Base-by-base conservation (phyloP, 2,113 vertebrate genomes). In the Ammospiza caudacuta region DNA sequence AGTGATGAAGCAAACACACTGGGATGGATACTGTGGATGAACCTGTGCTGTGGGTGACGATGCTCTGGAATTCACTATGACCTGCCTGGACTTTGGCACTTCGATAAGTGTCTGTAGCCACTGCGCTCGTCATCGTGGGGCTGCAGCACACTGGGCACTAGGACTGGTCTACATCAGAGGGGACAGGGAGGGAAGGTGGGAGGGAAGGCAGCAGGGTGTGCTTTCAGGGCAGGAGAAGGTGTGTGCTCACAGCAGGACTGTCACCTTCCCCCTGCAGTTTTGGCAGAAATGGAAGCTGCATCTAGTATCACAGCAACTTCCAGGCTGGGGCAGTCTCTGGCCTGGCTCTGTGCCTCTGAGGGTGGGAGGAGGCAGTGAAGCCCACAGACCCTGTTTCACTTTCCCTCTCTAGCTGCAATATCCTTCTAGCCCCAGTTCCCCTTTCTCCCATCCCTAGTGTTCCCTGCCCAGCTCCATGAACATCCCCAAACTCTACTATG, bases 401-500 rank as follows among this genome's bases (percentile, higher is more conserved):
- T 83, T n/a, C 11, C 9, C 17, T 79, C 35, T 89, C 41, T n/a
- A 37, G 15, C 39, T 27, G 20, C 47, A 73, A 64, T 52, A 68
- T 43, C 28, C 64, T 63, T 75, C 39, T 78, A 39, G 44, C 18
- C 21, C 11, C 33, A 77, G 0, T 43, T 67, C 33, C 33, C 7
- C 31, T 31, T 68, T 58, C 46, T 73, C 15, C 51, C 10, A 15
- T 70, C 18, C 12, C 27, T 2, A 2, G 24, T 0, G 0, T 24
- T 83, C 28, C 49, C 46, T 69, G 22, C 20, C 58, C 54, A 35
- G 39, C 52, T 72, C 24, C 19, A 16, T 16, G 23, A 88, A 28
- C 68, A 90, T 77, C 59, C 21, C 25, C 33, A 88, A 33, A 70
- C 37, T 47, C 41, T 86, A 15, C 29, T n/a, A 9, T 47, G 5